phyloP scores from a whole-genome alignment of 2,888 invertebrate genomes.

The Conomelus anceps region DNA sequence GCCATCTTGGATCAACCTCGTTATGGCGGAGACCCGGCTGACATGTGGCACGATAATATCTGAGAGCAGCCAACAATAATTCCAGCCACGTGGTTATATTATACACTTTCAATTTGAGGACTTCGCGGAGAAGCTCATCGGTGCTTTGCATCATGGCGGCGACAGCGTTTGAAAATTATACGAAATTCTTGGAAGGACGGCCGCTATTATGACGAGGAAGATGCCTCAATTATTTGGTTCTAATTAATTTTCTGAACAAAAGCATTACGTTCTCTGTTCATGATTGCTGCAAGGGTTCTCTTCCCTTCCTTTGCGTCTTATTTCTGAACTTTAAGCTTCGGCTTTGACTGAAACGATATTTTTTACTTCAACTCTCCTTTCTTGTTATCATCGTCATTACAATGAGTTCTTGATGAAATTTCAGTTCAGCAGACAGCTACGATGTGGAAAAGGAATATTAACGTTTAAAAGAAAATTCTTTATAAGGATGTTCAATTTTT shows the following conservation, averaged over 20 bases:
- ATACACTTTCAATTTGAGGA: not conserved
- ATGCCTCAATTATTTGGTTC: conserved; percentile 8
- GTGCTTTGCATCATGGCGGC: no score
- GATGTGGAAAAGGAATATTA: no score
- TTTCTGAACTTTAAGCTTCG: not conserved
- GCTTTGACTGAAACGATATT: not conserved
- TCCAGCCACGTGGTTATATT: not conserved
- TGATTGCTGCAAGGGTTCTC: not conserved
- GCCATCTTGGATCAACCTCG: not conserved
- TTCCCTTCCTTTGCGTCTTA: not conserved
- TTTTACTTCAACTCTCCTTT: not conserved
- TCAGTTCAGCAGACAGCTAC: no score
- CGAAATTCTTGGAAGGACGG: not conserved
- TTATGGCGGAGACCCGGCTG: not conserved
- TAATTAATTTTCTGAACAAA: conserved; percentile 7
- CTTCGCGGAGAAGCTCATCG: not conserved
- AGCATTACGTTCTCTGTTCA: not conserved
- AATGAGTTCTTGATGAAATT: no score
- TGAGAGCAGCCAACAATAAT: not conserved
- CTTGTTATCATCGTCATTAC: no score
- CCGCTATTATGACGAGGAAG: not conserved
- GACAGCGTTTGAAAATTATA: not conserved
- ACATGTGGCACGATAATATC: not conserved
- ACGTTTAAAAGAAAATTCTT: no score
- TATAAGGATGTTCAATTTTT: no score